phyloP scores from a whole-genome alignment of 2,797 vertebrate genomes.

The Melanotaenia trifasciata region DNA sequence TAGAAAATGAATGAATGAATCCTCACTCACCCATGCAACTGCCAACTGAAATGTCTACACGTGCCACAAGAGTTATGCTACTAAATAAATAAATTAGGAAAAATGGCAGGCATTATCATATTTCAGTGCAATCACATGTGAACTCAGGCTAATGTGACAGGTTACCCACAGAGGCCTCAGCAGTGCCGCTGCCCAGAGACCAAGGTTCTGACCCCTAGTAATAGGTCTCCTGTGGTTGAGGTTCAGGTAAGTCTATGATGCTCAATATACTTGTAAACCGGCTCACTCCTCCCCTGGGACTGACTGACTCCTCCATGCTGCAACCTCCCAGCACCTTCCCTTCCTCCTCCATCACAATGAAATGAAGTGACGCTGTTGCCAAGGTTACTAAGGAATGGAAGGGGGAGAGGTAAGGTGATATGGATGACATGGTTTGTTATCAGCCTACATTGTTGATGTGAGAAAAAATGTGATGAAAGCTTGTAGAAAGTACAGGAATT shows the following conservation, averaged over 20 bases:
- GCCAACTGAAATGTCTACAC: background rate
- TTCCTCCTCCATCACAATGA: slow-evolving; percentile 33
- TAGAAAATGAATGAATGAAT: no score
- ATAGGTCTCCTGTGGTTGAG: slow-evolving; percentile 48
- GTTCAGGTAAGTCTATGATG: slow-evolving; percentile 1
- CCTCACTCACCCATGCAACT: no score
- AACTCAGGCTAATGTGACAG: slow-evolving; percentile 34
- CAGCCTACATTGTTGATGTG: slow-evolving; percentile 46
- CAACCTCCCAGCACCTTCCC: slow-evolving; percentile 28
- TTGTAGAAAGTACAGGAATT: slow-evolving; percentile 5
- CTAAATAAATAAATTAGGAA: no score
- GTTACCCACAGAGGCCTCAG: slow-evolving; percentile 36
- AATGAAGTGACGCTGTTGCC: slow-evolving; percentile 70
- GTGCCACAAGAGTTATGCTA: no score
- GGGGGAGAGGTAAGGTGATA: slow-evolving; percentile 24
- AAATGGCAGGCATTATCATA: no score
- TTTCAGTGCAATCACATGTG: background rate
- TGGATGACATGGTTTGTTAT: slow-evolving; percentile 58
- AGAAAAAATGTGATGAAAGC: slow-evolving; percentile 16
- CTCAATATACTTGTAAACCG: slow-evolving; percentile 60
- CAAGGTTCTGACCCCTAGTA: slow-evolving; percentile 59
- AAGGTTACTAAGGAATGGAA: slow-evolving; percentile 59
- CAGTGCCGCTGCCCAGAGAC: slow-evolving; percentile 36
- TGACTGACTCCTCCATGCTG: slow-evolving; percentile 29
- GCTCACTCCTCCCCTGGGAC: slow-evolving; percentile 29